phyloP scores from a whole-genome alignment of 2,888 invertebrate species.

The Zygaena filipendulae region DNA sequence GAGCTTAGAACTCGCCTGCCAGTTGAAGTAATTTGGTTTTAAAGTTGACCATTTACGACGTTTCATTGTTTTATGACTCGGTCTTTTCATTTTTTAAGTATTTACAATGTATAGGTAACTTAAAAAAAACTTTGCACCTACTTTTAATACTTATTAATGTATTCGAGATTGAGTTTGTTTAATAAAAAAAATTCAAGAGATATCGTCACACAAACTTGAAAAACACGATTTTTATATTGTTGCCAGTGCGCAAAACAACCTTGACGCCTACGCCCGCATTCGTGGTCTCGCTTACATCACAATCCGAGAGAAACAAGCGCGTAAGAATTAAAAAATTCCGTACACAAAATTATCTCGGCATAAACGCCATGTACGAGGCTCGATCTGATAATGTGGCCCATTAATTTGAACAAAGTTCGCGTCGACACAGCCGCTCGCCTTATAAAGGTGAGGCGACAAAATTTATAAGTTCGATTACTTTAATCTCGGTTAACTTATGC shows the following conservation, averaged over 20 bases:
- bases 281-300: slow-evolving; percentile 23
- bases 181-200: no score
- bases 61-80: slow-evolving; percentile 41
- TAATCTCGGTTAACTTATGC: slow-evolving; percentile 69
- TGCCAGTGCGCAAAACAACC: slow-evolving; percentile 1
- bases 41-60: slow-evolving; percentile 33
- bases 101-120: no score
- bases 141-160: no score
- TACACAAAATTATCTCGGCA: slow-evolving; percentile 64
- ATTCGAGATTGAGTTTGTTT: no score
- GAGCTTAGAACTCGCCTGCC: slow-evolving; percentile 36
- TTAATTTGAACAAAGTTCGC: slow-evolving; percentile 68
- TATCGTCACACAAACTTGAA: no score
- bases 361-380: slow-evolving; percentile 65
- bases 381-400: slow-evolving; percentile 66
- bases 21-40: slow-evolving; percentile 35
- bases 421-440: slow-evolving; percentile 62
- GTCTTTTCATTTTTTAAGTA: slow-evolving; percentile 4
- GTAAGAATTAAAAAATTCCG: slow-evolving; percentile 44
- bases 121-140: no score
- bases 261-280: slow-evolving; percentile 23
- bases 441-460: slow-evolving; percentile 69
- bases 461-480: slow-evolving; percentile 70
- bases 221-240: slow-evolving; percentile 13
- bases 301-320: slow-evolving; percentile 29